Percentiles rank a stretch among this genome's conserved stretches.
Evolutionary conservation across 1,140 invertebrate genomes (phyloP).

Genomic region (Drosophila melanogaster): Release_6_plus_ISO1_MT NT_033777.3:16254001-16254500

Average conservation of each 20-base stretch:
- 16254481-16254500: conserved; percentile 58
- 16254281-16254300: conserved; percentile 67
- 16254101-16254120: background rate
- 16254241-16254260: conserved; percentile 24
- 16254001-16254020: conserved; percentile 34
- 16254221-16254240: conserved; percentile 11
- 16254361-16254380: conserved; percentile 76
- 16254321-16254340: conserved; percentile 21
- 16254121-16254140: conserved; percentile 23
- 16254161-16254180: conserved; percentile 40
- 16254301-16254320: conserved; percentile 53
- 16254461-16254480: conserved; percentile 8
- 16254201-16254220: conserved; percentile 73
- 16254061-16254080: conserved; percentile 78
- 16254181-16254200: conserved; percentile 79
- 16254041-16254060: conserved; percentile 79
- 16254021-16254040: conserved; percentile 61
- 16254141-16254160: conserved; percentile 13
- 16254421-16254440: conserved; percentile 54
- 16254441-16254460: background rate
- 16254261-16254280: conserved; percentile 61
- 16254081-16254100: conserved; percentile 33
- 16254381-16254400: conserved; percentile 65
- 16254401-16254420: conserved; percentile 63
- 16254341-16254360: conserved; percentile 49